Conservation (phyloP, 2,888 invertebrate genomes). For the Suillia variegata region DNA sequence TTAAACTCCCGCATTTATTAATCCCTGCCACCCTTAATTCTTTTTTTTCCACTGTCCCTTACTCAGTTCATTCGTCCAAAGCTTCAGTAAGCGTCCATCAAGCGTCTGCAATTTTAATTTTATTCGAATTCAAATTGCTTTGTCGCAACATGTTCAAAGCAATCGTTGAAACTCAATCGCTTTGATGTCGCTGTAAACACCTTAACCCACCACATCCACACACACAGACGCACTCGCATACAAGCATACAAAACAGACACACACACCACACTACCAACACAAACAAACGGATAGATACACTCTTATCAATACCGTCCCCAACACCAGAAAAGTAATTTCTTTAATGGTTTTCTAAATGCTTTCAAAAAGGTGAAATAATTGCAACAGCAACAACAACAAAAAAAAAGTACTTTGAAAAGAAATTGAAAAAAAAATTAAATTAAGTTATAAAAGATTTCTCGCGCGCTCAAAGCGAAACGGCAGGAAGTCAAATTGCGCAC, state of each 20-base stretch:
- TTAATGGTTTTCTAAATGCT: slow-evolving; percentile 46
- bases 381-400: background rate
- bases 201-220: background rate
- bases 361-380: background rate
- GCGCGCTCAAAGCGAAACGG: background rate
- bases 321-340: slow-evolving; percentile 53
- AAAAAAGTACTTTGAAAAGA: no score
- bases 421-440: no score
- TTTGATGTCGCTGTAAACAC: slow-evolving; percentile 42
- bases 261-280: slow-evolving; percentile 7
- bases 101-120: slow-evolving; percentile 22
- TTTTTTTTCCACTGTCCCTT: no score
- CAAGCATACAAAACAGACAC: slow-evolving; percentile 1
- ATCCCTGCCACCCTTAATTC: no score
- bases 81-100: no score
- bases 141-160: slow-evolving; percentile 36
- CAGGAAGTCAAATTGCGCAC: background rate
- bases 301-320: slow-evolving; percentile 16
- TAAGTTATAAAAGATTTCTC: background rate
- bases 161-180: slow-evolving; percentile 55
- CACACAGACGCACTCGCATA: background rate
- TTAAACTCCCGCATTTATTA: no score
- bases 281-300: background rate
- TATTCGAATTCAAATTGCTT: slow-evolving; percentile 25
- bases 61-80: background rate